These are phyloP conservation scores for Spodoptera littoralis DNA, from an alignment of 2,888 invertebrate genomes.

Conservation along the genomic window DNA sequence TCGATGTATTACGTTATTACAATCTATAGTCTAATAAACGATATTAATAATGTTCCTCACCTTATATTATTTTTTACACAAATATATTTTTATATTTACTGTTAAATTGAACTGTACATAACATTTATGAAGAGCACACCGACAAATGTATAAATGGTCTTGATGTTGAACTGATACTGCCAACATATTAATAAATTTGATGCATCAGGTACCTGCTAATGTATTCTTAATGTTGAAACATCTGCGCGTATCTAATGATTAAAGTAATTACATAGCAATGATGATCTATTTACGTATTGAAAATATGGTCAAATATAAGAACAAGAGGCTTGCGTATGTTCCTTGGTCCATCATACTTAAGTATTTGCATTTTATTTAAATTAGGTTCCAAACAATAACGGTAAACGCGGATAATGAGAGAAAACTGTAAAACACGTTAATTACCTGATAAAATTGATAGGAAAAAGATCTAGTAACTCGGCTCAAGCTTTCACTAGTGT, in stretches of 20 bases:
- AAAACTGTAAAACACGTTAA: conserved; percentile 21
- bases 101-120: not conserved
- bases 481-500: conserved; percentile 65
- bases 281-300: not conserved
- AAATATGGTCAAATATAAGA: not conserved
- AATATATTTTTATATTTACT: no score
- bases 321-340: no score
- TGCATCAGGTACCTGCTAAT: no score
- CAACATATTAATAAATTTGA: not conserved
- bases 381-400: not conserved
- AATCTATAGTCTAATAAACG: not conserved
- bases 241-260: not conserved
- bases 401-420: not conserved
- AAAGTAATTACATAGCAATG: not conserved
- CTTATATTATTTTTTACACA: not conserved
- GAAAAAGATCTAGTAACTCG: conserved; percentile 18
- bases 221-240: not conserved
- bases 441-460: conserved; percentile 42
- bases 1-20: conserved; percentile 19
- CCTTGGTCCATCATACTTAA: no score
- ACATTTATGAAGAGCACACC: no score
- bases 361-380: no score
- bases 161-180: not conserved
- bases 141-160: not conserved
- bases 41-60: not conserved